These are phyloP conservation scores for Caenorhabditis imperialis DNA, from an alignment of 2,888 invertebrate species.

Conservation along the genomic window DNA sequence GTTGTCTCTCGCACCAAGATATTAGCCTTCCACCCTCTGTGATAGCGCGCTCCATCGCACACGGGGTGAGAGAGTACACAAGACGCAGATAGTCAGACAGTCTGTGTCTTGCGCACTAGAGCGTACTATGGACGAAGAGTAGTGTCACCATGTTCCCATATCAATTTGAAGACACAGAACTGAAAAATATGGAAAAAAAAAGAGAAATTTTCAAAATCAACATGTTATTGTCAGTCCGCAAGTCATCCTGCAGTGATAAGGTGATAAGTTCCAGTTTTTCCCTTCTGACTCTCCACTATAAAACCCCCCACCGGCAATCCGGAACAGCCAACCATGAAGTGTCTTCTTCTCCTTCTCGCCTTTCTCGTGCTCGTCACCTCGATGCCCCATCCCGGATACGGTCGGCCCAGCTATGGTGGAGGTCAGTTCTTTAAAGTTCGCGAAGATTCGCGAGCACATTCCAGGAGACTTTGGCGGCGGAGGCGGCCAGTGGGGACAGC, in stretches of 20 bases:
- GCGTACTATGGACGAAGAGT: too few relatives aligned
- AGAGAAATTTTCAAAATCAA: too few relatives aligned
- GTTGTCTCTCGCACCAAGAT: too few relatives aligned
- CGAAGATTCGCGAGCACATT: background rate
- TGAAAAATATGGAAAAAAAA: too few relatives aligned
- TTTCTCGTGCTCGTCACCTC: background rate
- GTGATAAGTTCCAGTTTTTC: slow-evolving; percentile 20
- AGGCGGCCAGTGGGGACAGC: background rate
- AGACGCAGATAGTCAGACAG: too few relatives aligned
- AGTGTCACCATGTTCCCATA: too few relatives aligned
- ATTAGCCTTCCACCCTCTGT: too few relatives aligned
- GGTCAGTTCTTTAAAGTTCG: background rate
- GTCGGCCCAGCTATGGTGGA: slow-evolving; percentile 6
- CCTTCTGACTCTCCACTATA: slow-evolving; percentile 1
- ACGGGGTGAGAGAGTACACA: too few relatives aligned
- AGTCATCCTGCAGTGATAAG: background rate
- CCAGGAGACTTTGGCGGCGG: slow-evolving; percentile 7
- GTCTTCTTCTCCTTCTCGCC: slow-evolving; percentile 6
- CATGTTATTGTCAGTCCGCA: too few relatives aligned
- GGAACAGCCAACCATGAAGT: background rate
- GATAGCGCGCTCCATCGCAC: too few relatives aligned
- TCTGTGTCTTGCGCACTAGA: too few relatives aligned
- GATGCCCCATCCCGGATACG: slow-evolving; percentile 15
- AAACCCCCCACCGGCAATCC: background rate
- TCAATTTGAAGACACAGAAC: too few relatives aligned